Conservation (phyloP, 2,113 vertebrate species). For the Lontra canadensis region DNA sequence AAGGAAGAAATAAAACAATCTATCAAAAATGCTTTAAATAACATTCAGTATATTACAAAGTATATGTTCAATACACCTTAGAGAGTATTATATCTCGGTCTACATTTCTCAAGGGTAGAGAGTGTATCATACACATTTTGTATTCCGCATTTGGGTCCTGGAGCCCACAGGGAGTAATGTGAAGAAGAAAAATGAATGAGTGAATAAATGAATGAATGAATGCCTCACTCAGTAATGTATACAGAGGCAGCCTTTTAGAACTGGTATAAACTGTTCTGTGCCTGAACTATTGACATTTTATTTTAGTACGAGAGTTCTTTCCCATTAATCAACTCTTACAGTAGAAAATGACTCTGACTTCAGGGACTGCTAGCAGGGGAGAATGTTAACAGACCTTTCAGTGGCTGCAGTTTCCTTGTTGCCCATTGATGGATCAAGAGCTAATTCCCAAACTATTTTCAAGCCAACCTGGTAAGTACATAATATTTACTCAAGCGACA, state of each 20-base stretch:
- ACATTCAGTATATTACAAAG: neutral
- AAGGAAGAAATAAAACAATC: neutral
- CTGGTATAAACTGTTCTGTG: neutral
- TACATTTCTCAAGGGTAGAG: neutral
- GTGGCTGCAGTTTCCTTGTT: neutral
- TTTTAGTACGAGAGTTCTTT: neutral
- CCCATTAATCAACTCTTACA: conserved; percentile 20
- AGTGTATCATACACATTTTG: neutral
- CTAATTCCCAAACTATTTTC: conserved; percentile 54
- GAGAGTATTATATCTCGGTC: neutral
- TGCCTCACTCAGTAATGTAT: neutral
- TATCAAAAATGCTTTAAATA: neutral
- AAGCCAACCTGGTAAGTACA: neutral
- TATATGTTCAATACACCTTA: neutral
- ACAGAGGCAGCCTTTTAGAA: neutral
- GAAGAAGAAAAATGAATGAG: neutral
- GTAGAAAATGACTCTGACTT: conserved; percentile 13
- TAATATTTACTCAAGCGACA: conserved; percentile 24
- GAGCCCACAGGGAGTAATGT: neutral
- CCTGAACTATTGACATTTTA: neutral
- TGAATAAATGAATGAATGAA: neutral
- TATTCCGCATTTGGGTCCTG: neutral
- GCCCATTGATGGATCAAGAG: neutral
- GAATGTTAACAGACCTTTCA: neutral
- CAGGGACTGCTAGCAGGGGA: rapidly evolving